Percentiles rank a stretch among this genome's conserved stretches.
Conservation (phyloP, 2,888 invertebrate species). For the Pycnomerus fuliginosus region DNA sequence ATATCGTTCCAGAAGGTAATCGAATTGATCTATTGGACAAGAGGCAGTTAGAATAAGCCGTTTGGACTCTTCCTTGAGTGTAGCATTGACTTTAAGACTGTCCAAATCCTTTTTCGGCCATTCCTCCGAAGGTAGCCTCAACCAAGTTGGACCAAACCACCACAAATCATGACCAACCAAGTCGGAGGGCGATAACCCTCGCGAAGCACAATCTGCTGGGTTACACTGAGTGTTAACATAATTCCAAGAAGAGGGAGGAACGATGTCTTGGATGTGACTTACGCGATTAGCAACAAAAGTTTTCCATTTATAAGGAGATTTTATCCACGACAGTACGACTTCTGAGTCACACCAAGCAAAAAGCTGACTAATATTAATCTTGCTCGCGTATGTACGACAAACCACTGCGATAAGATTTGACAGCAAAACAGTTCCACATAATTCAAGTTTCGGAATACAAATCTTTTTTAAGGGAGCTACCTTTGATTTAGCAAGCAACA, state of each 20-base stretch:
- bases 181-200: slow-evolving; percentile 13
- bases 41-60: neutral
- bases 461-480: slow-evolving; percentile 14
- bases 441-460: slow-evolving; percentile 17
- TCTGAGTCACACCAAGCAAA: slow-evolving; percentile 19
- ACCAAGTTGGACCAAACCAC: slow-evolving; percentile 5
- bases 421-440: slow-evolving; percentile 15
- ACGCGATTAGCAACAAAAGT: slow-evolving; percentile 22
- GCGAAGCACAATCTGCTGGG: slow-evolving; percentile 13
- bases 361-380: slow-evolving; percentile 3
- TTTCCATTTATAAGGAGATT: slow-evolving; percentile 17
- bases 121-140: neutral
- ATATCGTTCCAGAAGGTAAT: slow-evolving; percentile 1
- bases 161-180: slow-evolving; percentile 6
- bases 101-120: slow-evolving; percentile 2
- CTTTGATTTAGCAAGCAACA: slow-evolving; percentile 17
- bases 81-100: neutral
- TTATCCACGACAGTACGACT: slow-evolving; percentile 16
- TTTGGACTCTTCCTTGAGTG: neutral
- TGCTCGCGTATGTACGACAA: neutral
- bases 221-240: slow-evolving; percentile 10
- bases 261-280: slow-evolving; percentile 10
- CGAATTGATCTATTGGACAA: neutral
- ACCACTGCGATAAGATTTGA: slow-evolving; percentile 8
- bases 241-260: slow-evolving; percentile 9